These are phyloP conservation scores for Dendrophyllia cribrosa DNA, from an alignment of 64 coral and sea anemone genomes.

Conservation along the genomic window DNA sequence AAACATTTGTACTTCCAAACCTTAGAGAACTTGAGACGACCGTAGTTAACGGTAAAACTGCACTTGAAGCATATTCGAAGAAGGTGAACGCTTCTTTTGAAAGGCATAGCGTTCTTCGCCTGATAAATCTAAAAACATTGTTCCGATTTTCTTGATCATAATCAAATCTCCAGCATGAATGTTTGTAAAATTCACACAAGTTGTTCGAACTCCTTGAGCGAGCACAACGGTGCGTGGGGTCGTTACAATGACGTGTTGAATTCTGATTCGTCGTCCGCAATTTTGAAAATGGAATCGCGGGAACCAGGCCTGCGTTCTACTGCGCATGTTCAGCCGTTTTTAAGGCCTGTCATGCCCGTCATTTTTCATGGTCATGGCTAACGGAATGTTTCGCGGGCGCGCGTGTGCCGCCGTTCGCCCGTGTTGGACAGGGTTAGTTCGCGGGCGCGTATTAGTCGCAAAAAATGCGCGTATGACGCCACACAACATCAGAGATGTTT, in stretches of 20 bases:
- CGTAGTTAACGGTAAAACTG: not conserved
- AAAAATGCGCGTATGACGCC: no score
- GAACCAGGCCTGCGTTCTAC: not conserved
- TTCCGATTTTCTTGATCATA: not conserved
- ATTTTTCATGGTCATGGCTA: no score
- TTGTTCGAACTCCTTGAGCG: no score
- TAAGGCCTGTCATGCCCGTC: constrained; percentile 8
- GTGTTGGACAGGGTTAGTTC: no score
- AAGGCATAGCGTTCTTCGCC: not conserved
- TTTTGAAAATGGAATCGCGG: constrained; percentile 15
- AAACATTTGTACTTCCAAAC: not conserved
- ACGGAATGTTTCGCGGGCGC: no score
- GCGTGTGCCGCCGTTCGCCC: no score
- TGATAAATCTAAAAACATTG: not conserved
- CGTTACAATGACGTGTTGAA: not conserved
- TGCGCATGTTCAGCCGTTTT: constrained; percentile 21
- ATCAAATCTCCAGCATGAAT: no score
- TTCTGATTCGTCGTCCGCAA: constrained; percentile 13
- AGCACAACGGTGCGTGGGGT: not conserved
- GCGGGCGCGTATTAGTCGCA: no score
- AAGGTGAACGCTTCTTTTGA: not conserved
- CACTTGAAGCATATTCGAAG: not conserved
- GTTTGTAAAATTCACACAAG: not conserved
- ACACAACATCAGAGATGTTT: no score
- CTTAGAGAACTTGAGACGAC: not conserved